Evolutionary conservation across 2,113 vertebrate species (phyloP).

Genomic region (Callipepla squamata): DNA sequence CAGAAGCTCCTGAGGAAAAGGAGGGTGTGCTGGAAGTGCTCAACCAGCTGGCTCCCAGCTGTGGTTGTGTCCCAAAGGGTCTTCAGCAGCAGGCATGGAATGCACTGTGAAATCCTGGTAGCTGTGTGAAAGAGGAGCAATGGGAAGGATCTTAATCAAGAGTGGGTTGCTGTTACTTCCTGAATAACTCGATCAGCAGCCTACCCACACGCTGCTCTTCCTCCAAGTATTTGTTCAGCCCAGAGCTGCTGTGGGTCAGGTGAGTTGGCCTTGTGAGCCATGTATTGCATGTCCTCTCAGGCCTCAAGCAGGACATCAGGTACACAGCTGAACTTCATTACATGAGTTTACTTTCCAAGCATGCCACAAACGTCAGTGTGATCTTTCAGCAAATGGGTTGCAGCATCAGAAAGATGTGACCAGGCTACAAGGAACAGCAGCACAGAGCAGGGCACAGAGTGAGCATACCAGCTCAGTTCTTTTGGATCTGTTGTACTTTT

Average conservation of each 20-base stretch:
- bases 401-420: background rate
- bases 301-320: background rate
- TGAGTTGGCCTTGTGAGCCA: background rate
- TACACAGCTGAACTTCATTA: background rate
- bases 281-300: fast-evolving
- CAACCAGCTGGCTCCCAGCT: slow-evolving; percentile 24
- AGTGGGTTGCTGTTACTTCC: background rate
- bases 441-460: background rate
- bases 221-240: fast-evolving
- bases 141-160: background rate
- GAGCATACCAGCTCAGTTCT: background rate
- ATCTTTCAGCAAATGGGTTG: background rate
- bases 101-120: slow-evolving; percentile 43
- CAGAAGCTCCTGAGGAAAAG: background rate
- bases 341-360: background rate
- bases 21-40: background rate
- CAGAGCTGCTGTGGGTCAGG: background rate
- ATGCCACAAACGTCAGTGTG: background rate
- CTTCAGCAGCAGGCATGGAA: background rate
- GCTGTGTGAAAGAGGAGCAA: background rate
- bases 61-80: slow-evolving; percentile 28
- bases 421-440: background rate
- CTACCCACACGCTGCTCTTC: background rate
- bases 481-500: background rate
- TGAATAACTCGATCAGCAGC: background rate